Percentiles rank a stretch among this genome's conserved stretches.
Conservation (phyloP, 23 tunicate genomes). For the Phallusia fumigata region DNA sequence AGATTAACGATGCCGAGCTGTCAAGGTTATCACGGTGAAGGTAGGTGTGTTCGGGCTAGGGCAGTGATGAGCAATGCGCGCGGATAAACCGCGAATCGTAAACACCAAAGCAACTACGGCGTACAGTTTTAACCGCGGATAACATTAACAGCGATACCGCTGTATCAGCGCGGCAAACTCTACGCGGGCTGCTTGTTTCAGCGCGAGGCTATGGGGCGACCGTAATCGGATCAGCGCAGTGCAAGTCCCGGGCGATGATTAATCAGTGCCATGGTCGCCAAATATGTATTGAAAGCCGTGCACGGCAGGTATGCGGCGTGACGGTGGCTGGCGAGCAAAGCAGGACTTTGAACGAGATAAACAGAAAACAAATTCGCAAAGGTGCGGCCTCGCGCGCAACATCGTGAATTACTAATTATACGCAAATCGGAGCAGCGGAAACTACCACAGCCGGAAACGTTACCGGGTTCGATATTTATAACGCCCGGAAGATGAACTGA, state of each 20-base stretch:
- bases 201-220: not conserved
- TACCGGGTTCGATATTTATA: too few species aligned
- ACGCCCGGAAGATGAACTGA: too few species aligned
- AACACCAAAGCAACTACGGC: not conserved
- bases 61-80: not conserved
- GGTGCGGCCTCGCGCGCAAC: not conserved
- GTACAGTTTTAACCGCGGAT: too few species aligned
- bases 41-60: not conserved
- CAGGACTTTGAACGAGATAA: conserved; percentile 2
- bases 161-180: too few species aligned
- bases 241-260: conserved; percentile 5
- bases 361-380: not conserved
- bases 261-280: not conserved
- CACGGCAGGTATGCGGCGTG: too few species aligned
- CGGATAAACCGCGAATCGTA: not conserved
- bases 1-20: too few species aligned
- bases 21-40: too few species aligned
- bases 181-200: too few species aligned
- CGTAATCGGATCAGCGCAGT: conserved; percentile 11
- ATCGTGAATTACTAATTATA: too few species aligned
- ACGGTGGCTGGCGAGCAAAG: not conserved
- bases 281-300: not conserved
- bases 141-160: too few species aligned
- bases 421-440: too few species aligned
- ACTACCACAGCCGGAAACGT: too few species aligned